These are phyloP conservation scores for Drosophila siamana DNA, from an alignment of 2,888 invertebrate genomes.

Conservation along the genomic window DNA sequence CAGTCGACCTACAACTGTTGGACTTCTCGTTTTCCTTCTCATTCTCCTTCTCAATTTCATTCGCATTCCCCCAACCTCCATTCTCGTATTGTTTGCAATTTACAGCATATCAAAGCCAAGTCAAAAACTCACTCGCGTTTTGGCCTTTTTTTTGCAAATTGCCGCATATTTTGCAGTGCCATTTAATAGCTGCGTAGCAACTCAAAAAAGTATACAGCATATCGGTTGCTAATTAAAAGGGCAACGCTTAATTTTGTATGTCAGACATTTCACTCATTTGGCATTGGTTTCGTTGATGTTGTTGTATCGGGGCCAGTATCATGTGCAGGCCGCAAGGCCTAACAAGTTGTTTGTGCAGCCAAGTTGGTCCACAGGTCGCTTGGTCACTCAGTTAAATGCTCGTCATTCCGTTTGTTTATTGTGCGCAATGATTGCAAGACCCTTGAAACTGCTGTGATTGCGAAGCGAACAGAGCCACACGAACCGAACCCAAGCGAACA, in stretches of 20 bases:
- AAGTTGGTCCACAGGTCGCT: slow-evolving; percentile 13
- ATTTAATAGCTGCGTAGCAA: slow-evolving; percentile 40
- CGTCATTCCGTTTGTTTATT: slow-evolving; percentile 80
- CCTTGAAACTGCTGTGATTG: slow-evolving; percentile 75
- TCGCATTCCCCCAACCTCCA: no score
- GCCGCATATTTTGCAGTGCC: slow-evolving; percentile 32
- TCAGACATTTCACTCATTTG: slow-evolving; percentile 14
- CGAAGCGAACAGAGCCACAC: slow-evolving; percentile 17
- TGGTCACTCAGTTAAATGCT: slow-evolving; percentile 77
- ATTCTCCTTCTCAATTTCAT: background rate
- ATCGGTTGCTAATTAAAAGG: slow-evolving; percentile 62
- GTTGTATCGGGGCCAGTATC: slow-evolving; percentile 48
- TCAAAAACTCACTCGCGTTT: slow-evolving; percentile 6
- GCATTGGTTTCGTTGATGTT: background rate
- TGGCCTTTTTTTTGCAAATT: no score
- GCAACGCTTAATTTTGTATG: slow-evolving; percentile 46
- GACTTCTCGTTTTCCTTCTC: background rate
- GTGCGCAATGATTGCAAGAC: slow-evolving; percentile 74
- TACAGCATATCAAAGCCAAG: slow-evolving; percentile 70
- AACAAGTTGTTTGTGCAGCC: slow-evolving; percentile 62
- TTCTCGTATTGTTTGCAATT: slow-evolving; percentile 52
- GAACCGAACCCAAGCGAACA: no score
- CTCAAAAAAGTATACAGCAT: slow-evolving; percentile 21
- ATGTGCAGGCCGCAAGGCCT: slow-evolving; percentile 53
- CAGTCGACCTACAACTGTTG: slow-evolving; percentile 38